Evolutionary conservation across 23 tunicate genomes (phyloP).

Genomic region (Pegea sp.): DNA sequence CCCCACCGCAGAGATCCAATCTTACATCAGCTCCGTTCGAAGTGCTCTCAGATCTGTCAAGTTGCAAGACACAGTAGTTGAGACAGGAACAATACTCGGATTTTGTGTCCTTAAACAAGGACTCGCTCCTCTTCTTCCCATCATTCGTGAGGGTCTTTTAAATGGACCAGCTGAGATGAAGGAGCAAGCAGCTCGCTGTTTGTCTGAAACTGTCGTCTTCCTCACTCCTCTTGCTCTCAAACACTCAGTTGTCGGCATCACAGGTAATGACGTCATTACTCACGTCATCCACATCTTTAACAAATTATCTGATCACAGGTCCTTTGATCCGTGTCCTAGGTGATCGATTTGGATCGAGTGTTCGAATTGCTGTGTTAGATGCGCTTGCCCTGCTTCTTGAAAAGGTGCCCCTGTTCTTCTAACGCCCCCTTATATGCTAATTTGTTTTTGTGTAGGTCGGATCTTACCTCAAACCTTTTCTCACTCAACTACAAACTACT

Average conservation of each 20-base stretch:
- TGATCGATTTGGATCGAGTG: constrained; percentile 68
- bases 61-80: constrained; percentile 29
- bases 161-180: constrained; percentile 80
- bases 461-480: constrained; percentile 56
- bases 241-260: constrained; percentile 63
- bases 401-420: constrained; percentile 14
- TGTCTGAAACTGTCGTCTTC: constrained; percentile 40
- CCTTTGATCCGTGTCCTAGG: constrained; percentile 91
- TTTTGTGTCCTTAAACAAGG: constrained; percentile 25
- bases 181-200: constrained; percentile 57
- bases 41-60: constrained; percentile 41
- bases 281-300: not conserved
- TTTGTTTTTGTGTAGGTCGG: constrained; percentile 23
- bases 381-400: constrained; percentile 37
- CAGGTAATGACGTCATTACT: constrained; percentile 17
- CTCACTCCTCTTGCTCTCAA: constrained; percentile 73
- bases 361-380: constrained; percentile 55
- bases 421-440: not conserved
- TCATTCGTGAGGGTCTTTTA: constrained; percentile 69
- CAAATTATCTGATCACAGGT: constrained; percentile 15
- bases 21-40: constrained; percentile 73
- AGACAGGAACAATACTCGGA: constrained; percentile 14
- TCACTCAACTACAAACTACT: constrained; percentile 93
- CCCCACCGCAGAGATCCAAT: constrained; percentile 48
- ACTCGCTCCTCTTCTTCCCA: constrained; percentile 49